Conservation (phyloP, 2,113 vertebrate species). For the Aptenodytes patagonicus region DNA sequence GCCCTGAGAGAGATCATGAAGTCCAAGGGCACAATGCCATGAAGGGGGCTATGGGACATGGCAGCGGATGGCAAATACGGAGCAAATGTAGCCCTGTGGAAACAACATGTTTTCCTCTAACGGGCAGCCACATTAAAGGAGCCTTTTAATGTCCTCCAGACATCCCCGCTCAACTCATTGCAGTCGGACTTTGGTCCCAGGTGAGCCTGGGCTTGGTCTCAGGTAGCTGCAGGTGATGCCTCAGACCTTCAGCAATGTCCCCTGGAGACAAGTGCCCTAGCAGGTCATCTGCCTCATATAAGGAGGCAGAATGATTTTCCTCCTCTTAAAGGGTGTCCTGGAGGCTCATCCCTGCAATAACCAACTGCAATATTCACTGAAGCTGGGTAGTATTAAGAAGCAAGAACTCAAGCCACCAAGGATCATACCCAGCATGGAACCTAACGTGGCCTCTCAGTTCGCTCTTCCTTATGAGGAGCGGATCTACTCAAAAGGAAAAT, state of each 20-base stretch:
- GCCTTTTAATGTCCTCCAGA: neutral
- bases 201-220: neutral
- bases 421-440: neutral
- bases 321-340: neutral
- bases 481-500: neutral
- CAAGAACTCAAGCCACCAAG: neutral
- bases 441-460: neutral
- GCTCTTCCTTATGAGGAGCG: neutral
- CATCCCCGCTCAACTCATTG: neutral
- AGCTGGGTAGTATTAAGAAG: neutral
- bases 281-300: neutral
- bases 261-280: neutral
- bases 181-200: neutral
- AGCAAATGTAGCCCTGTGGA: neutral
- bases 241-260: neutral
- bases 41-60: neutral
- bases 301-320: neutral
- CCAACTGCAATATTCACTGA: neutral
- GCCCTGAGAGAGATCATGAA: neutral
- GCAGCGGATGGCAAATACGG: fast-evolving
- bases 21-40: neutral
- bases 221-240: neutral
- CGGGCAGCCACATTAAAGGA: fast-evolving
- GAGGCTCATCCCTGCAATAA: neutral
- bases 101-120: neutral